A percentile compares a stretch with the other conserved stretches of the same genome.
These are phyloP conservation scores for Coleophora deauratella DNA, from an alignment of 2,888 invertebrate genomes.

Conservation along the genomic window DNA sequence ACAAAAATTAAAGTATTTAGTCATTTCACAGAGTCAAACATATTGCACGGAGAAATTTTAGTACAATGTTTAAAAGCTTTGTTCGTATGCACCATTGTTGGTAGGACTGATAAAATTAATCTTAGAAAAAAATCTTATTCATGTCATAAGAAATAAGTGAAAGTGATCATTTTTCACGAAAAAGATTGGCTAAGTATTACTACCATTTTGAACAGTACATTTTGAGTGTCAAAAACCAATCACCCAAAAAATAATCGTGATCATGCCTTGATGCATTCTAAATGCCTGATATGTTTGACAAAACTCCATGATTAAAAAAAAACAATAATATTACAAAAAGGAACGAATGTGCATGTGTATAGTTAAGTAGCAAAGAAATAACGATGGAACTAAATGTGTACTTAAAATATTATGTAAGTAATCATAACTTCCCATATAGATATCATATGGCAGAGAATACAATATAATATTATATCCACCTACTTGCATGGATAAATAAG, in stretches of 20 bases:
- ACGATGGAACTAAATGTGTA: slow-evolving; percentile 31
- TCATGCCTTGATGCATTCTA: slow-evolving; percentile 11
- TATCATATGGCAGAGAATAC: slow-evolving; percentile 46
- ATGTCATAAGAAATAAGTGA: too few species aligned
- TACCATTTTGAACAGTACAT: too few species aligned
- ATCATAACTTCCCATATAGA: slow-evolving; percentile 36
- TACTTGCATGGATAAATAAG: slow-evolving; percentile 31
- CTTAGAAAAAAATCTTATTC: too few species aligned
- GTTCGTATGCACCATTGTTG: background rate
- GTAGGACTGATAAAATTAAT: too few species aligned
- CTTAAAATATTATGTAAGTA: slow-evolving; percentile 29
- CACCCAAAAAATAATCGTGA: too few species aligned
- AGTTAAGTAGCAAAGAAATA: slow-evolving; percentile 24
- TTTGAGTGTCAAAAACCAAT: too few species aligned
- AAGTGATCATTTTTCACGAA: too few species aligned
- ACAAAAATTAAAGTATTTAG: slow-evolving; percentile 26
- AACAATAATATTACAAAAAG: slow-evolving; percentile 21
- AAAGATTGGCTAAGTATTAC: too few species aligned
- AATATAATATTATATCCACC: slow-evolving; percentile 26
- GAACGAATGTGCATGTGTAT: slow-evolving; percentile 20
- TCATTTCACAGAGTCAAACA: slow-evolving; percentile 23
- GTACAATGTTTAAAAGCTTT: background rate
- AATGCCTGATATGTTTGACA: slow-evolving; percentile 38
- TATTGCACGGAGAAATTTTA: slow-evolving; percentile 25
- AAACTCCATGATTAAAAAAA: slow-evolving; percentile 29